Base-by-base conservation (phyloP, 2,113 vertebrate genomes). In the Mobula hypostoma region DNA sequence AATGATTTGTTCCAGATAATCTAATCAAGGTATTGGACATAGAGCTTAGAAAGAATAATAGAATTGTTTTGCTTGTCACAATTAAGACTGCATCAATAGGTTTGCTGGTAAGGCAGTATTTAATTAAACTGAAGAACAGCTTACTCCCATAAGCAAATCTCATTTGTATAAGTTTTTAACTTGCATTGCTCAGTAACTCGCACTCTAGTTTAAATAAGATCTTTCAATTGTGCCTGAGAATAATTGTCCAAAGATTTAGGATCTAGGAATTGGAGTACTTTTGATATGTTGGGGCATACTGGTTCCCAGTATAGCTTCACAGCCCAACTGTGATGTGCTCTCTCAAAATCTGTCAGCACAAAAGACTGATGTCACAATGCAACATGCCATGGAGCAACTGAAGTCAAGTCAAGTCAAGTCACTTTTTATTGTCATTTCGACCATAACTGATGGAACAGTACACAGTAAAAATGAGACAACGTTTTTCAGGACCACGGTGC, bases 1-100 rank as follows among this genome's bases (percentile, higher is more conserved):
- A 92, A 92, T 92, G 66, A 72, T 17, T 92, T 92, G 66, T 72
- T 36, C 88, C 17, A 36, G 40, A 17, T 63, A 92, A 92, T 70
- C 88, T 27, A 92, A 92, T 72, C n/a, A 92, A 19, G 63, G 32
- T 70, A 40, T 70, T 70, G 66, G 88, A 32, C 66, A 92, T 72
- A 36, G 2, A 92, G 63, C 88, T 36, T 72, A 72, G 66, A 36
- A 92, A 24, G n/a, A 92, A 92, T 91, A 91, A 91, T 92, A 19
- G 56, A 15, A 92, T 72, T 72, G 66, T n/a, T 72, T 70, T 70
- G 17, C 32, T 91, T 68, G 19, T 72, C 88, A 72, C 85, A 88
- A 88, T 88, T 88, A 88, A 27, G 32, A 19, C 88, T 40, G 66
- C 66, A 92, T 40, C 32, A 70, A 32, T 72, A 72, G 32, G 36